phyloP scores from a whole-genome alignment of 2,797 vertebrate species.

The Siniperca undulata region DNA sequence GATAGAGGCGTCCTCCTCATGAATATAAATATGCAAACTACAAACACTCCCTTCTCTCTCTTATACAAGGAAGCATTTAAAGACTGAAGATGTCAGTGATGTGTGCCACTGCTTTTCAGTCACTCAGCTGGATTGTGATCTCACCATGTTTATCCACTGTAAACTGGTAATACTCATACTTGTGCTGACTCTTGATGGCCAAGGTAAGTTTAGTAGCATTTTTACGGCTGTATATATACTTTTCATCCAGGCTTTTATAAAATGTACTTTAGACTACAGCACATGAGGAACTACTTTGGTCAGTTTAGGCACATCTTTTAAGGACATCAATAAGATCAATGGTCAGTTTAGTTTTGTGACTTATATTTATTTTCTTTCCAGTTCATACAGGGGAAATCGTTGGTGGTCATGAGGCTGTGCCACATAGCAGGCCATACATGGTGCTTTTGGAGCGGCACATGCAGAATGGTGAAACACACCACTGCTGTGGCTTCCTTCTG shows the following conservation, averaged over 20 bases:
- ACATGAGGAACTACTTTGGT: background rate
- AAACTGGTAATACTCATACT: constrained; percentile 35
- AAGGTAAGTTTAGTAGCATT: constrained; percentile 36
- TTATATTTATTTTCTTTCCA: background rate
- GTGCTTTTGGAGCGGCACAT: background rate
- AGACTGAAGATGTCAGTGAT: constrained; percentile 2
- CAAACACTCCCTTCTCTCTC: constrained; percentile 23
- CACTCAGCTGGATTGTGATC: constrained; percentile 20
- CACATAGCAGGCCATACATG: constrained; percentile 78
- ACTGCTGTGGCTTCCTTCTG: constrained; percentile 76
- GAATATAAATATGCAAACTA: background rate
- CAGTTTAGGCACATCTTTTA: too few species aligned
- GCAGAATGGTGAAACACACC: accelerated
- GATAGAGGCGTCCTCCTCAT: background rate
- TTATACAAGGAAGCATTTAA: constrained; percentile 9
- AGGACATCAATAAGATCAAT: too few species aligned
- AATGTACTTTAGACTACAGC: background rate
- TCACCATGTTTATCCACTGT: constrained; percentile 53
- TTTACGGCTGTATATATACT: too few species aligned
- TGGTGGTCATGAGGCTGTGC: constrained; percentile 44
- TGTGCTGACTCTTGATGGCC: constrained; percentile 23
- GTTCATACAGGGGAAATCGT: constrained; percentile 50
- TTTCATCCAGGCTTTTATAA: background rate
- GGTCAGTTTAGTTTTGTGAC: too few species aligned
- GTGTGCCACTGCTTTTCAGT: constrained; percentile 5